Evolutionary conservation across 2,797 vertebrate genomes (phyloP), one percentile per base, ranked within the genome.

Genomic region (Menidia menidia): DNA sequence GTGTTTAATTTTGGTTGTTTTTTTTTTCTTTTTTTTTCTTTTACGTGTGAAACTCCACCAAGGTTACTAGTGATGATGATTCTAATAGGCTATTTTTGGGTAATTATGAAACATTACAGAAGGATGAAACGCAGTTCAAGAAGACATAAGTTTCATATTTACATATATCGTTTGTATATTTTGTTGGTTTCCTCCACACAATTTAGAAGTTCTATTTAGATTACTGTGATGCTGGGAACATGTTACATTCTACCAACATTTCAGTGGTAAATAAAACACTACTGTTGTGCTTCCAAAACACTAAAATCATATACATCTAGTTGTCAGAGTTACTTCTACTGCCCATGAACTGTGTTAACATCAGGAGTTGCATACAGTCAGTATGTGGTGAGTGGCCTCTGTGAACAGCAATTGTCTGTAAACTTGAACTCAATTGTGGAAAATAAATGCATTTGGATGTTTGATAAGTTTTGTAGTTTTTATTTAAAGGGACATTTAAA

Each of bases 401-500:
- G 35, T 39, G 35, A 39, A 39, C 35, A 7, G 35, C 47, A 2
- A 25, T 48, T 9, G n/a, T 48, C 3, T 11, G 61, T 25, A 19
- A 18, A n/a, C 8, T 44, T n/a, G 16, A 42, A 51, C 13, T 60
- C 3, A 30, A 42, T 42, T 32, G 14, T 68, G 39, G 11, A 66
- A 58, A 80, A 83, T 80, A 73, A 80, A 77, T 61, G 19, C 1
- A 60, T 48, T 53, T 43, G 33, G 19, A 4, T 60, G 10, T 66
- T 62, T 58, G 31, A 18, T 59, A 31, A 52, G 8, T 41, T 59
- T 4, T 63, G 16, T 60, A 53, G 64, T 74, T 67, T 54, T 69
- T 55, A 16, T 65, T 60, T 74, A 35, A 57, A 33, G 11, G 19
- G 33, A 16, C 35, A n/a, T 81, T 74, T 68, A 6, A 2, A 50